These are phyloP conservation scores for Drosophila subsilvestris DNA, from an alignment of 2,888 invertebrate species.

Conservation along the genomic window DNA sequence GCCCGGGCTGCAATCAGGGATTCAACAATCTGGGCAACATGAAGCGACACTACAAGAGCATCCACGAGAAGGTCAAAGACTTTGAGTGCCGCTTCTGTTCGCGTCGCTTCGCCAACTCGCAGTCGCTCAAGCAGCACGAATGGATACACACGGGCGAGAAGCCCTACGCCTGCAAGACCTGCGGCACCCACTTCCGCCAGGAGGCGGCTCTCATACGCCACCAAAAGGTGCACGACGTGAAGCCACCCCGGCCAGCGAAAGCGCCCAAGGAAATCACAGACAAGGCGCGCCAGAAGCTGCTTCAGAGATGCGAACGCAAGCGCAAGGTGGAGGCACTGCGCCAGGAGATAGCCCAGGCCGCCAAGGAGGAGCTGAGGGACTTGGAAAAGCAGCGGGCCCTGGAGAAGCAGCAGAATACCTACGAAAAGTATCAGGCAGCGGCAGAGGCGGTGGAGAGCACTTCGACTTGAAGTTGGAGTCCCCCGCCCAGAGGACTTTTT, in stretches of 20 bases:
- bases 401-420: constrained; percentile 61
- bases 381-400: constrained; percentile 61
- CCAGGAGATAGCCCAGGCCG: constrained; percentile 76
- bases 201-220: constrained; percentile 81
- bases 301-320: constrained; percentile 71
- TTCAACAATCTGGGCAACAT: constrained; percentile 83
- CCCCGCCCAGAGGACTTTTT: background rate
- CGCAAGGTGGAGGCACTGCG: constrained; percentile 70
- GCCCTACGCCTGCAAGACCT: constrained; percentile 78
- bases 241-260: constrained; percentile 51
- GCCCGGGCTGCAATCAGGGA: constrained; percentile 79
- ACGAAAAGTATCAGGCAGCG: constrained; percentile 68
- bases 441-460: constrained; percentile 2
- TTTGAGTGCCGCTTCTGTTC: constrained; percentile 81
- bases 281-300: constrained; percentile 64
- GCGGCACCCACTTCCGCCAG: constrained; percentile 81
- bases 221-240: constrained; percentile 79
- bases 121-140: constrained; percentile 82
- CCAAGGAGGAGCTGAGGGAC: constrained; percentile 71
- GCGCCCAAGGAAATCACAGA: constrained; percentile 61
- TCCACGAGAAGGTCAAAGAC: constrained; percentile 82
- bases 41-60: constrained; percentile 81
- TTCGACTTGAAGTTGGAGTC: background rate
- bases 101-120: constrained; percentile 82
- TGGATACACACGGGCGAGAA: constrained; percentile 84